Percentiles rank a stretch among this genome's conserved stretches.
Evolutionary conservation across 1,140 invertebrate genomes (phyloP).

Genomic region (Apis cerana): DNA sequence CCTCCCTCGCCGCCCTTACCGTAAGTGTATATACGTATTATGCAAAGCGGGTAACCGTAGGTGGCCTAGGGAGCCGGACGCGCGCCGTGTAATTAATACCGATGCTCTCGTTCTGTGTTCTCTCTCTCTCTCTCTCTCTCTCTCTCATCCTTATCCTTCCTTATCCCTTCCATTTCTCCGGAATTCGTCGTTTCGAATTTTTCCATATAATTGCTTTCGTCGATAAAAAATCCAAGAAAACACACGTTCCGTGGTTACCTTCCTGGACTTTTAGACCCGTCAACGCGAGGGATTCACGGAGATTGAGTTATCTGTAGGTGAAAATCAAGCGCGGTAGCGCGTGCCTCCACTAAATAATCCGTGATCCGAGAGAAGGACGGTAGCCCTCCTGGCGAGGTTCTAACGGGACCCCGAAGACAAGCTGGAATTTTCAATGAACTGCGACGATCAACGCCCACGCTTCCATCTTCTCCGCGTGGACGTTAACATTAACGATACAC

Average conservation of each 20-base stretch:
- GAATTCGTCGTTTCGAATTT: not conserved
- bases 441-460: conserved; percentile 65
- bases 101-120: conserved; percentile 65
- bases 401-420: conserved; percentile 60
- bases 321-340: conserved; percentile 71
- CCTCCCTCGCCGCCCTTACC: conserved; percentile 65
- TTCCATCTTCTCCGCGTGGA: conserved; percentile 16
- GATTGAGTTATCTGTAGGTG: conserved; percentile 70
- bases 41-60: conserved; percentile 76
- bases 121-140: not conserved
- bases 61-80: conserved; percentile 76
- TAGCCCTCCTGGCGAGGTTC: conserved; percentile 65
- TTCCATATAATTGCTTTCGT: not conserved
- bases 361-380: conserved; percentile 41
- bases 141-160: no score
- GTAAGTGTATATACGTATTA: conserved; percentile 74
- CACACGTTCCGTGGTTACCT: not conserved
- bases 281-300: not conserved
- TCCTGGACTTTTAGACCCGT: not conserved
- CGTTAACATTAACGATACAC: conserved; percentile 38
- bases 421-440: conserved; percentile 66
- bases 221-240: not conserved
- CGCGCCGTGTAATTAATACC: conserved; percentile 76
- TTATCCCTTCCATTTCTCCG: not conserved
- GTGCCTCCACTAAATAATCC: conserved; percentile 67